Base-by-base conservation (phyloP, 2,888 invertebrate species). In the Tanytarsus gracilentus region DNA sequence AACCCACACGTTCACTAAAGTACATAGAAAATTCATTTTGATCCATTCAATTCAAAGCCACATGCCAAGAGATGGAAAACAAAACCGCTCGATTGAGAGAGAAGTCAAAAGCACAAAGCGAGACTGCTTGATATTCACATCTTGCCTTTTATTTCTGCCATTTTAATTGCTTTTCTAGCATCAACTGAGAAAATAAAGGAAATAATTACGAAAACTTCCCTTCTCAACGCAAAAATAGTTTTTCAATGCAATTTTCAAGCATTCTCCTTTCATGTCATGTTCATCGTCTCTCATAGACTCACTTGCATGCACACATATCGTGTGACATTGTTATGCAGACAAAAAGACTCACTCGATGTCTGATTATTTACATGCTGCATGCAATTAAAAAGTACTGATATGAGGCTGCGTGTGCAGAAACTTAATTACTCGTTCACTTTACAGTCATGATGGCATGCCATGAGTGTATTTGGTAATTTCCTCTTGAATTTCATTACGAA, bases 371-470 rank as follows among this genome's bases (percentile, higher is more conserved):
- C 58, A 58, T 58, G 39, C 18, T 36, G 27, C 26, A 58, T 44
- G 40, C 58, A 58, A 58, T 58, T 58, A 56, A 44, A 44, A 56
- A 58, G 30, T 16, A 11, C 58, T n/a, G 40, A 27, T 48, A 39
- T 48, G 48, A 27, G 58, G 29, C 58, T 58, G 58, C 58, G 58
- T 58, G 58, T 58, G 48, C 48, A 48, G 58, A 58, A 58, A 58
- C 58, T 58, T 58, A 58, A 58, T 58, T 58, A 58, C 48, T 18
- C 39, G n/a, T 58, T 48, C n/a, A 55, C 53, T 36, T 33, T 55
- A n/a, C 40, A 11, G 11, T 36, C 36, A 36, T 14, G 36, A n/a
- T 36, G 36, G 36, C 16, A 8, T 36, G 16, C 16, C n/a, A n/a
- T n/a, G n/a, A n/a, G n/a, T n/a, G n/a, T n/a, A n/a, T n/a, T n/a